A percentile compares a stretch with the other conserved stretches of the same genome.
Evolutionary conservation across 2,797 vertebrate genomes (phyloP).

Genomic region (Varecia variegata): DNA sequence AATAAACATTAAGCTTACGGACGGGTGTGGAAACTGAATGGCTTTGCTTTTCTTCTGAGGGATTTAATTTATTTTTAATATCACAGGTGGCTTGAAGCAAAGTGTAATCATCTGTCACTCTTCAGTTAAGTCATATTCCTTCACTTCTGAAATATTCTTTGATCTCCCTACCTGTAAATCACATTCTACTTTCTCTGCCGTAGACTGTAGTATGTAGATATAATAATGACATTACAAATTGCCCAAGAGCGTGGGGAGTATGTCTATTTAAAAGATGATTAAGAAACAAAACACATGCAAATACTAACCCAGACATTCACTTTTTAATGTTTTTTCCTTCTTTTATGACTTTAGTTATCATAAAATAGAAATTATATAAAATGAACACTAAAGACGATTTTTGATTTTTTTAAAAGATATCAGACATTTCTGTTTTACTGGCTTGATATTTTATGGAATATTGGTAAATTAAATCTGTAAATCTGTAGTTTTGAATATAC

Average conservation of each 20-base stretch:
- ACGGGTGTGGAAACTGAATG: conserved; percentile 53
- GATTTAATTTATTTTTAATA: conserved; percentile 83
- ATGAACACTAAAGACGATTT: neutral
- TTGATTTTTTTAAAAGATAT: neutral
- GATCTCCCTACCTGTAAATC: conserved; percentile 72
- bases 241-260: neutral
- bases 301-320: neutral
- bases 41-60: conserved; percentile 72
- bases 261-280: conserved; percentile 30
- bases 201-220: conserved; percentile 51
- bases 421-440: neutral
- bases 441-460: neutral
- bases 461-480: neutral
- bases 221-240: conserved; percentile 53
- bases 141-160: conserved; percentile 76
- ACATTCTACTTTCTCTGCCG: conserved; percentile 55
- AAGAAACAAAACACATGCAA: conserved; percentile 39
- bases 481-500: neutral
- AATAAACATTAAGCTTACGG: conserved; percentile 66
- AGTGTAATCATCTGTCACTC: conserved; percentile 72
- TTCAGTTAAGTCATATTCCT: conserved; percentile 69
- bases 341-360: neutral
- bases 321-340: conserved; percentile 26
- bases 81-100: conserved; percentile 71
- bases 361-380: neutral